Conservation (phyloP, 2,888 invertebrate species). For the Napeogenes sylphis region DNA sequence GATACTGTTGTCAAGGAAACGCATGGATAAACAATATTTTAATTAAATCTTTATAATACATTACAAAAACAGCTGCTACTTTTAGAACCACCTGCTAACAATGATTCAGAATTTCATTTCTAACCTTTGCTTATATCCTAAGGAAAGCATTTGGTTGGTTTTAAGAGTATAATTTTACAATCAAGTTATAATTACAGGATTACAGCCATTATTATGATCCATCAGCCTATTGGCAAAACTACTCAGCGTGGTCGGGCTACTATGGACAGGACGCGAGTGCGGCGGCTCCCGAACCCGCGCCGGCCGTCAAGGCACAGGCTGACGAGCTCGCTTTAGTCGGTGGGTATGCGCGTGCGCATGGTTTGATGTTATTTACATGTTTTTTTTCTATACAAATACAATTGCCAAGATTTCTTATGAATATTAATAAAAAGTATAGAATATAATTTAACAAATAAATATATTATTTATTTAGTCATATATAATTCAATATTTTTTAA, state of each 20-base stretch:
- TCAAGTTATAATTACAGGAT: conserved; percentile 69
- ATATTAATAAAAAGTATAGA: no score
- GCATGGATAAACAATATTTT: no score
- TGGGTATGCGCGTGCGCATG: conserved; percentile 45
- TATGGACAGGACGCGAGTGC: conserved; percentile 81
- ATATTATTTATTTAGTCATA: neutral
- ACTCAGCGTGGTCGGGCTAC: conserved; percentile 88
- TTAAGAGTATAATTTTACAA: conserved; percentile 21
- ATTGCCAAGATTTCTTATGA: no score
- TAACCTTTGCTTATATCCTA: no score
- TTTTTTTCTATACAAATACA: no score
- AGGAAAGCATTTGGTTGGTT: no score
- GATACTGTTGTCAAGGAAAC: no score
- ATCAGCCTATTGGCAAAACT: conserved; percentile 91
- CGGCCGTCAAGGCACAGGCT: conserved; percentile 60
- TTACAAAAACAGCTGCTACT: no score
- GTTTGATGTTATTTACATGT: no score
- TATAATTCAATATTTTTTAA: neutral
- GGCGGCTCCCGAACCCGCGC: conserved; percentile 44
- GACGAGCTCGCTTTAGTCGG: conserved; percentile 87
- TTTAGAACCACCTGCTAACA: no score
- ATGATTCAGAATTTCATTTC: no score
- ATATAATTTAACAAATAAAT: neutral
- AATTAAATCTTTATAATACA: no score
- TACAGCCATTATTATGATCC: conserved; percentile 90